Conservation (phyloP, 2,797 vertebrate genomes). For the Spondyliosoma cantharus region DNA sequence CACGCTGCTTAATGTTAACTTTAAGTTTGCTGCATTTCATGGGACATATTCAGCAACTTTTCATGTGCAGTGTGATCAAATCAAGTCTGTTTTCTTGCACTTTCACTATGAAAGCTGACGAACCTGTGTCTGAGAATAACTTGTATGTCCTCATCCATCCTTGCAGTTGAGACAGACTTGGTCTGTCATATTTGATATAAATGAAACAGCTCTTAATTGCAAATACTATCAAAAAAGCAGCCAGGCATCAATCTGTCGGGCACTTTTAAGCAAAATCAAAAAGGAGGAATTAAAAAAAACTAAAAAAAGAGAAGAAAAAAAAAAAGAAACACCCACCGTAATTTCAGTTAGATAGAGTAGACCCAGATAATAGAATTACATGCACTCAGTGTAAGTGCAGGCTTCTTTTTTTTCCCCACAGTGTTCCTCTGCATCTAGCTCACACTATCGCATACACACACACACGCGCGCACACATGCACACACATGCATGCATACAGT, state of each 20-base stretch:
- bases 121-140: background rate
- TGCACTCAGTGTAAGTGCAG: conserved; percentile 50
- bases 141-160: background rate
- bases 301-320: background rate
- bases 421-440: conserved; percentile 25
- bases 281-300: background rate
- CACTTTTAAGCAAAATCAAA: conserved; percentile 22
- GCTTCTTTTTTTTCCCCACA: conserved; percentile 29
- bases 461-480: conserved; percentile 1
- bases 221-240: background rate
- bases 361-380: conserved; percentile 56
- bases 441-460: background rate
- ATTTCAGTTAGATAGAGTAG: conserved; percentile 37
- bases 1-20: background rate
- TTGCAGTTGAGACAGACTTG: too few relatives aligned
- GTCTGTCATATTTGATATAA: background rate
- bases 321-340: conserved; percentile 5
- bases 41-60: background rate
- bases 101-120: background rate
- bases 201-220: background rate
- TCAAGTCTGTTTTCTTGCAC: background rate
- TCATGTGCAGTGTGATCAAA: background rate
- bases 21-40: background rate
- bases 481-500: conserved; percentile 11
- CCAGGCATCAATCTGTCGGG: background rate